Percentiles rank a stretch among this genome's conserved stretches.
phyloP scores from a whole-genome alignment of 2,888 invertebrate species.

The Hipparchia sbordonii region DNA sequence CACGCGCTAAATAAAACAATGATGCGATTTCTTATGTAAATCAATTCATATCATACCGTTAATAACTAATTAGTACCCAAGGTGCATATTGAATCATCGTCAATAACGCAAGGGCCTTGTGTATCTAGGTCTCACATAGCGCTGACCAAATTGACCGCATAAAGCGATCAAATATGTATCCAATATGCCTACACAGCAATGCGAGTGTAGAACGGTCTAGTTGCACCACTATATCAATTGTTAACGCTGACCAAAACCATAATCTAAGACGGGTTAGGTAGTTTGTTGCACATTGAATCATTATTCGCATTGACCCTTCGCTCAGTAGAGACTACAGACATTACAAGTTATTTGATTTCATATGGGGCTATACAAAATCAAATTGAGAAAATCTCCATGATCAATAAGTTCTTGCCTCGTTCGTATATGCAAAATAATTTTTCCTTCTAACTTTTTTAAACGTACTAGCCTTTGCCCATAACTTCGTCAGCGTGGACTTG shows the following conservation, averaged over 20 bases:
- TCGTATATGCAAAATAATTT: no score
- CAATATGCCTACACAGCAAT: constrained; percentile 31
- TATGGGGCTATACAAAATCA: no score
- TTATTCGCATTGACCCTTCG: not conserved
- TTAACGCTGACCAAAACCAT: not conserved
- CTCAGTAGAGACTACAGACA: no score
- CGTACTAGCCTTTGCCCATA: no score
- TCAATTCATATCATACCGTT: constrained; percentile 15
- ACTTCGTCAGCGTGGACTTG: no score
- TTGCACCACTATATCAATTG: not conserved
- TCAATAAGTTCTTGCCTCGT: no score
- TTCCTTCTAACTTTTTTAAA: no score
- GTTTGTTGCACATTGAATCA: not conserved
- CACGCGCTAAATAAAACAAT: constrained; percentile 7
- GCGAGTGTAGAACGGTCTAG: constrained; percentile 8
- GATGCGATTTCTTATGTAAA: not conserved
- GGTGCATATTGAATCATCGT: constrained; percentile 39
- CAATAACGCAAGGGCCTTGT: constrained; percentile 39
- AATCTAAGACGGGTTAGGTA: not conserved
- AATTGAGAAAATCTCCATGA: no score
- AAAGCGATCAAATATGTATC: constrained; percentile 46
- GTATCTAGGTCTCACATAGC: constrained; percentile 46
- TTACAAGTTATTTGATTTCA: no score
- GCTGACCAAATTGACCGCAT: constrained; percentile 47
- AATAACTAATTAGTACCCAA: constrained; percentile 28